Conservation (phyloP, 2,113 vertebrate species). For the Thalassoma bifasciatum region DNA sequence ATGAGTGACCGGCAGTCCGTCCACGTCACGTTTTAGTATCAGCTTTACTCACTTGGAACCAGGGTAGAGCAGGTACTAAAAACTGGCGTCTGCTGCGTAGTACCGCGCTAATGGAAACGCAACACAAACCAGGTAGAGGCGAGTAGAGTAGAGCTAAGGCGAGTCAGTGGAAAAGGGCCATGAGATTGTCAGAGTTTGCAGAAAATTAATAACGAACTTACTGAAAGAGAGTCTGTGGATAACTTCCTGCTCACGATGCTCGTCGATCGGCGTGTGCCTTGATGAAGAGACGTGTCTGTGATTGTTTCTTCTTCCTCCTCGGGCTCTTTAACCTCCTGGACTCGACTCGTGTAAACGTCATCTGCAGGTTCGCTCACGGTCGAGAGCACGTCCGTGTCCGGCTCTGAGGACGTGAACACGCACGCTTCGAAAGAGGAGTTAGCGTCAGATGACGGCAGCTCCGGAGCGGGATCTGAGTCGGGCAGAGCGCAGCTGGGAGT, state of each 20-base stretch:
- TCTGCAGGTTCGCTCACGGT: constrained; percentile 9
- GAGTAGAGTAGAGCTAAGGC: no score
- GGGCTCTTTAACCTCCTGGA: neutral
- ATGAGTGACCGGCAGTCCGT: no score
- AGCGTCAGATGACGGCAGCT: neutral
- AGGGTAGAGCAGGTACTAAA: no score
- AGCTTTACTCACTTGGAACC: no score
- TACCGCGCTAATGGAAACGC: no score
- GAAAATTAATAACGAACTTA: constrained; percentile 62
- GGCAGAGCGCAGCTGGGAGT: neutral
- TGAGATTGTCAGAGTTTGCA: no score
- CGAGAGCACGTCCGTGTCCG: neutral
- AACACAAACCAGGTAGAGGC: no score
- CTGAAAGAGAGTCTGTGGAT: constrained; percentile 64
- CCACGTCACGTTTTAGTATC: no score
- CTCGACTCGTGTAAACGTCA: neutral
- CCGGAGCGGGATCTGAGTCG: constrained; percentile 10
- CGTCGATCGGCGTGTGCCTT: constrained; percentile 15
- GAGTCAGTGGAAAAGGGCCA: no score
- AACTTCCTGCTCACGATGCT: constrained; percentile 60
- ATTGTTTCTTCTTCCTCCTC: neutral
- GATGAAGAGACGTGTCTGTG: neutral
- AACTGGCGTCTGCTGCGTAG: no score
- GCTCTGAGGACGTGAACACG: neutral
- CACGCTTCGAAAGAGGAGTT: neutral